Conservation (phyloP, 2,888 invertebrate genomes). For the Amphipyra tragopoginis region DNA sequence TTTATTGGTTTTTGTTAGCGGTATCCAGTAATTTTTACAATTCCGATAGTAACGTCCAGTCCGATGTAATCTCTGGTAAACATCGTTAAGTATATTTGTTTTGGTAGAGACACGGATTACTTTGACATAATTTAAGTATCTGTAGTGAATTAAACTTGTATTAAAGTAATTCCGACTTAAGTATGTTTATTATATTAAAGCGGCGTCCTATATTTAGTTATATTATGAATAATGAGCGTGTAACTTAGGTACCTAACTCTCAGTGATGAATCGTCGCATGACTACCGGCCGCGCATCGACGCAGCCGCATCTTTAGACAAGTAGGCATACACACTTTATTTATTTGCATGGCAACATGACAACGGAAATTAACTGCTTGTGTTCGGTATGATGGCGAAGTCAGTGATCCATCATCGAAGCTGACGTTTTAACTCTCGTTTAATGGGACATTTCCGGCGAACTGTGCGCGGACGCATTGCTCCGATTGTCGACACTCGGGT, state of each 20-base stretch:
- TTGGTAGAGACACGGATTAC: not conserved
- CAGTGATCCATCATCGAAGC: constrained; percentile 68
- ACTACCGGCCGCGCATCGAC: constrained; percentile 21
- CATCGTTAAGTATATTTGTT: not conserved
- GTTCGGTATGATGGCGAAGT: constrained; percentile 58
- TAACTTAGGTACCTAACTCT: constrained; percentile 36
- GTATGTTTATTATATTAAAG: constrained; percentile 3
- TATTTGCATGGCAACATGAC: constrained; percentile 58
- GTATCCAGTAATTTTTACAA: not conserved
- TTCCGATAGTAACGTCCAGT: not conserved
- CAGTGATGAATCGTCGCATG: constrained; percentile 43
- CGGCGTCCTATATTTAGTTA: constrained; percentile 6
- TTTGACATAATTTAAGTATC: not conserved
- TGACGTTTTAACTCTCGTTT: constrained; percentile 70
- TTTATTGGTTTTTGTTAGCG: not conserved
- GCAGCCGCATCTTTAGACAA: constrained; percentile 28
- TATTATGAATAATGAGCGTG: constrained; percentile 28
- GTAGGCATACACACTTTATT: constrained; percentile 43
- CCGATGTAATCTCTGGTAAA: constrained; percentile 2
- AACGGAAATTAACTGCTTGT: constrained; percentile 66
- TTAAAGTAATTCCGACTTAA: not conserved
- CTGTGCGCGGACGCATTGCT: constrained; percentile 71
- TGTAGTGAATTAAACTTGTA: not conserved
- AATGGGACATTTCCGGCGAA: constrained; percentile 74
- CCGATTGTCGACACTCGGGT: constrained; percentile 69